Percentiles rank a stretch among this genome's conserved stretches.
Evolutionary conservation across 2,113 vertebrate species (phyloP).

Genomic region (Oryzias celebensis): DNA sequence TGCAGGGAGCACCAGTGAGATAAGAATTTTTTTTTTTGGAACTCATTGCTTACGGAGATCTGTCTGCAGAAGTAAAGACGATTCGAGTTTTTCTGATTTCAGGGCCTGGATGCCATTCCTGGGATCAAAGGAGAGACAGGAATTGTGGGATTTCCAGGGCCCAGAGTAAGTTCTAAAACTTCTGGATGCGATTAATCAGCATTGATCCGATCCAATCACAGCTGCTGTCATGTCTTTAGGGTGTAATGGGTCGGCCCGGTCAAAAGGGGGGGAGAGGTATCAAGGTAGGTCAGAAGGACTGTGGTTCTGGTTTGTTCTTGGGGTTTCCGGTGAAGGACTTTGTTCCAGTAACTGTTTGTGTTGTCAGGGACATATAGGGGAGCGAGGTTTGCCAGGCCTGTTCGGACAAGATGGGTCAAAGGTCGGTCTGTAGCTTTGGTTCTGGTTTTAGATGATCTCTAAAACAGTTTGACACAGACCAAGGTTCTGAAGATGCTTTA

Average conservation of each 20-base stretch:
- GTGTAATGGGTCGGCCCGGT: conserved; percentile 72
- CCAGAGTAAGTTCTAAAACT: conserved; percentile 48
- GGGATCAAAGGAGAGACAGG: conserved; percentile 74
- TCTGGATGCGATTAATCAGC: neutral
- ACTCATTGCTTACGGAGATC: too few species aligned
- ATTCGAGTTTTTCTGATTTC: conserved; percentile 17
- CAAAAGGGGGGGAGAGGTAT: conserved; percentile 31
- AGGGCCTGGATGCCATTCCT: conserved; percentile 52
- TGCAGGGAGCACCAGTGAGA: too few species aligned
- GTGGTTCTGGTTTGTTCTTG: neutral
- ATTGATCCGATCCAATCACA: neutral
- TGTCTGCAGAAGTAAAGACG: neutral
- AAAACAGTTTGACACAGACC: too few species aligned
- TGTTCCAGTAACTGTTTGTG: neutral
- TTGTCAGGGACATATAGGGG: conserved; percentile 61
- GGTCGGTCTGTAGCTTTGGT: conserved; percentile 45
- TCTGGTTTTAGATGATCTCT: neutral
- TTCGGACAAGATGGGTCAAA: conserved; percentile 69
- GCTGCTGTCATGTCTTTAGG: conserved; percentile 54
- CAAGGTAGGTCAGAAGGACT: conserved; percentile 38
- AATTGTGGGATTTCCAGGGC: conserved; percentile 66
- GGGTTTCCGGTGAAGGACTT: neutral
- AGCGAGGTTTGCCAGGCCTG: conserved; percentile 69
- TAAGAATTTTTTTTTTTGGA: too few species aligned
- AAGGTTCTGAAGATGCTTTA: too few species aligned